Conservation (phyloP, 2,113 vertebrate species). For the Ptilonorhynchus violaceus region DNA sequence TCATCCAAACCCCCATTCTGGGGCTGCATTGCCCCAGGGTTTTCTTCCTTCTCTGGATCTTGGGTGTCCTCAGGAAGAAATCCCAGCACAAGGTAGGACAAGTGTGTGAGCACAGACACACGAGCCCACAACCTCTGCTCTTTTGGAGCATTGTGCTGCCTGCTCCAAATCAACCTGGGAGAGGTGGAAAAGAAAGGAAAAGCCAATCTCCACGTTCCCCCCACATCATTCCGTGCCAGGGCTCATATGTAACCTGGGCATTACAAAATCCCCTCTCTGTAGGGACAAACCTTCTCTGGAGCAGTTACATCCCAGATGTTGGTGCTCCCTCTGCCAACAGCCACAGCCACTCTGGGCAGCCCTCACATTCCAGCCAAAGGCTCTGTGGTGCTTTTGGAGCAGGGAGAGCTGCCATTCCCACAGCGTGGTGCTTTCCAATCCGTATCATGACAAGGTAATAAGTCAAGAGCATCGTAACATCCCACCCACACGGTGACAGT, state of each 20-base stretch:
- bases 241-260: rapidly evolving
- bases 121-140: neutral
- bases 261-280: neutral
- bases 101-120: rapidly evolving
- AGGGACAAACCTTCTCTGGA: neutral
- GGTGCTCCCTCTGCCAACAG: neutral
- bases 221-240: neutral
- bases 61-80: neutral
- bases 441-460: neutral
- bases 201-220: neutral
- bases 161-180: neutral
- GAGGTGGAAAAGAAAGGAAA: neutral
- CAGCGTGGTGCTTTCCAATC: neutral
- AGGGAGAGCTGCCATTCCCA: neutral
- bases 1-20: neutral
- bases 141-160: neutral
- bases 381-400: neutral
- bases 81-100: neutral
- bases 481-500: neutral
- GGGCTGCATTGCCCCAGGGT: neutral
- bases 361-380: rapidly evolving
- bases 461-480: neutral
- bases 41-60: neutral
- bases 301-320: neutral
- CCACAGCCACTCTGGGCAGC: neutral